These are phyloP conservation scores for Steinernema feltiae DNA, from an alignment of 1,140 invertebrate species.

Conservation along the genomic window DNA sequence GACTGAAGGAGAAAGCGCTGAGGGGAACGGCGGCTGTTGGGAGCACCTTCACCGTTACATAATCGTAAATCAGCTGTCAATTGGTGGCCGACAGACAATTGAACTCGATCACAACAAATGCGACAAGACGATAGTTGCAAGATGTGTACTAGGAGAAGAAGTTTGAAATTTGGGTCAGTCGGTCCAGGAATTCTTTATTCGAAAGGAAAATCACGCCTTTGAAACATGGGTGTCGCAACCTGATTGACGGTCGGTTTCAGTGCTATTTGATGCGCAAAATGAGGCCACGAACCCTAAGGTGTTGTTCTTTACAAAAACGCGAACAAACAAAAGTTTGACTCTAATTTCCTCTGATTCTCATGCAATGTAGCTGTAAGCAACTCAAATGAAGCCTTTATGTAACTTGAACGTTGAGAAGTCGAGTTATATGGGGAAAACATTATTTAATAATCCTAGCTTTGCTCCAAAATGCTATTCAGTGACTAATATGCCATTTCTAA, in stretches of 20 bases:
- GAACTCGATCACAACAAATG: constrained; percentile 10
- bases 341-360: no score
- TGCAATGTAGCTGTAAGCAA: no score
- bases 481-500: no score
- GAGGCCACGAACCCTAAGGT: neutral
- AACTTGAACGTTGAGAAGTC: no score
- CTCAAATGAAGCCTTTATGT: no score
- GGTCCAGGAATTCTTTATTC: neutral
- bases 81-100: neutral
- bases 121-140: constrained; percentile 2
- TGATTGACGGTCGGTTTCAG: neutral
- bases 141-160: neutral
- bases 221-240: neutral
- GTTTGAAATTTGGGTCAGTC: neutral
- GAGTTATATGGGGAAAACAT: no score
- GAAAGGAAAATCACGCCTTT: neutral
- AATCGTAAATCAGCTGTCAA: constrained; percentile 13
- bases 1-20: neutral
- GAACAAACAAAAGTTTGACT: no score
- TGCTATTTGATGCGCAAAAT: neutral
- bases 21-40: neutral
- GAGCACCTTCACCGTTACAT: neutral
- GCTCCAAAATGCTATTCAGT: no score
- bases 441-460: no score
- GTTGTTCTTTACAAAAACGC: no score